Percentiles rank a stretch among this genome's conserved stretches.
Conservation (phyloP, 92 coral and sea anemone species). For the Scolanthus callimorphus region DNA sequence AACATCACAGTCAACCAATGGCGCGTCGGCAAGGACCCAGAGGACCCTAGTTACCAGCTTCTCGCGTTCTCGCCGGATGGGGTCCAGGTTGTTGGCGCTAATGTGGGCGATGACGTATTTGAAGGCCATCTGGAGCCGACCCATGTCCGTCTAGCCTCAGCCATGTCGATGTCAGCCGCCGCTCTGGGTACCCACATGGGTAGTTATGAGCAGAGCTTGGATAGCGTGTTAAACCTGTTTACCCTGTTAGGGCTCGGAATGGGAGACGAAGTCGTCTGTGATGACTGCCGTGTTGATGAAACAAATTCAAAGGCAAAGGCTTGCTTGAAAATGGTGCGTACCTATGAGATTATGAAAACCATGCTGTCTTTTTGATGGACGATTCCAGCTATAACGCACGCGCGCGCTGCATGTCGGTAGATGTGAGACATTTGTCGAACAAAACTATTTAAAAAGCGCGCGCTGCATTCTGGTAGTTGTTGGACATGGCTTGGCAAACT, state of each 20-base stretch:
- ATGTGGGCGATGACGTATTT: background rate
- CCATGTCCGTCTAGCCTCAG: slow-evolving; percentile 27
- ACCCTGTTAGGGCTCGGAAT: slow-evolving; percentile 32
- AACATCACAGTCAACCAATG: background rate
- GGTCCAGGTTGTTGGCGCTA: background rate
- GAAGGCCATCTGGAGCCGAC: background rate
- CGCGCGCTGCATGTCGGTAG: too few relatives aligned
- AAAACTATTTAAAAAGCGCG: too few relatives aligned
- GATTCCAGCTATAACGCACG: too few relatives aligned
- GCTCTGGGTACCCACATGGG: slow-evolving; percentile 45
- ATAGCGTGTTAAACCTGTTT: slow-evolving; percentile 18
- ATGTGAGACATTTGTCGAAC: too few relatives aligned
- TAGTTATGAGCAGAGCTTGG: slow-evolving; percentile 12
- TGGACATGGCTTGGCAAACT: too few relatives aligned
- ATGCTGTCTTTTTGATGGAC: too few relatives aligned
- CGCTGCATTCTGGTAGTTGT: too few relatives aligned
- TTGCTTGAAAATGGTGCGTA: too few relatives aligned
- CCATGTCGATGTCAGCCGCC: slow-evolving; percentile 51
- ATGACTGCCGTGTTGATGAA: slow-evolving; percentile 5
- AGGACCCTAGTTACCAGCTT: background rate
- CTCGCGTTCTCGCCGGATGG: background rate
- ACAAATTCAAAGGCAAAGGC: background rate
- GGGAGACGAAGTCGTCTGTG: slow-evolving; percentile 35
- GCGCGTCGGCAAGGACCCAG: background rate
- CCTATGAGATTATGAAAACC: too few relatives aligned